A percentile compares a stretch with the other conserved stretches of the same genome.
Conservation (phyloP, 2,888 invertebrate genomes). For the Creontiades dilutus region DNA sequence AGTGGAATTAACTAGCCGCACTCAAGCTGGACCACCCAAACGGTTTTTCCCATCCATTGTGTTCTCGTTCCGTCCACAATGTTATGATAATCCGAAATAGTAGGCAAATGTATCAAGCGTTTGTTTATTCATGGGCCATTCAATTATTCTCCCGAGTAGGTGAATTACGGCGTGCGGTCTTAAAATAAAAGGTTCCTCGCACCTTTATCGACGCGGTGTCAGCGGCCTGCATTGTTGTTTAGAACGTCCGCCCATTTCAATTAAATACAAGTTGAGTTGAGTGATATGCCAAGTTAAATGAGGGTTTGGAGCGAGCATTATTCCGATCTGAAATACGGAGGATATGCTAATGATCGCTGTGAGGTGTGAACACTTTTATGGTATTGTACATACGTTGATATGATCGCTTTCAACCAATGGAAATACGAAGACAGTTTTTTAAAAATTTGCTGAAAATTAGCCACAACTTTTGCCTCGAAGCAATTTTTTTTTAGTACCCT, state of each 20-base stretch:
- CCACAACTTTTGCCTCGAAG: no score
- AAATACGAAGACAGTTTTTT: no score
- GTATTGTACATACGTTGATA: no score
- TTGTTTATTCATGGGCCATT: constrained; percentile 56
- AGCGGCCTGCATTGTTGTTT: constrained; percentile 4
- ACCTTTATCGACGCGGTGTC: not conserved
- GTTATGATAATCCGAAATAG: constrained; percentile 43
- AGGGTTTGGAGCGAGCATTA: not conserved
- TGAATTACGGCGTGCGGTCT: constrained; percentile 19
- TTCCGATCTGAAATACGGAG: no score
- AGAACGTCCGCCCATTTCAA: constrained; percentile 8
- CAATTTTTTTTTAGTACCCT: no score
- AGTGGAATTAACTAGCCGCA: not conserved
- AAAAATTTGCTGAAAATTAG: no score
- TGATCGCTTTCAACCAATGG: no score
- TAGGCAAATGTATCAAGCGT: constrained; percentile 42
- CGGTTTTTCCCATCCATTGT: constrained; percentile 51
- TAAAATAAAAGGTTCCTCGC: not conserved
- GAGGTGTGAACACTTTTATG: no score
- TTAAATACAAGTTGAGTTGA: constrained; percentile 27
- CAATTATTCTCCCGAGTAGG: constrained; percentile 38
- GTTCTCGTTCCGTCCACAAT: not conserved
- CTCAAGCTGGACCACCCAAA: not conserved
- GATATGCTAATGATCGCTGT: no score
- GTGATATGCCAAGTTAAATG: not conserved